Evolutionary conservation across 2,113 vertebrate species (phyloP), one percentile per base, ranked within the genome.

Genomic region (Bettongia penicillata): DNA sequence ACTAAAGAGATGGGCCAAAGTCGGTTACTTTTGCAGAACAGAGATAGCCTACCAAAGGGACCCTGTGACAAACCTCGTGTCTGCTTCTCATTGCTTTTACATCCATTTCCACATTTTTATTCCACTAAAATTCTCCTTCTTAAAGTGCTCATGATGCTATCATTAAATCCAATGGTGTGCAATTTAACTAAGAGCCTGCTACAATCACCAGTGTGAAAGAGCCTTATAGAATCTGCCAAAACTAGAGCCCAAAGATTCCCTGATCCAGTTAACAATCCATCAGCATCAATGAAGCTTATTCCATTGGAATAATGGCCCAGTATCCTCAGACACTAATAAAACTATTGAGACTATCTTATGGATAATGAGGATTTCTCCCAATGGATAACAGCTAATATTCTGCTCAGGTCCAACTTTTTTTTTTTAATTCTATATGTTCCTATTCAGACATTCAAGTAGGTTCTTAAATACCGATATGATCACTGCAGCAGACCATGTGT

Each of bases 141-240:
- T 97, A 96, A 97, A 98, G 95, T 93, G 91, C 68, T 97, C 12
- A 0, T 53, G 61, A 96, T 96, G 95, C 95, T 94, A 93, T 97
- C 96, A 98, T 94, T 98, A 98, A 43, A 97, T 97, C 92, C 97
- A 95, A 95, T 94, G 97, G 96, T 98, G 97, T 93, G 96, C 95
- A 98, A 98, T 98, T 97, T 96, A 98, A 52, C 97, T 97, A 97
- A 96, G 97, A 98, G 96, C 91, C 68, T 97, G 96, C 96, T 96
- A 93, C 48, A 61, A 94, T 95, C 95, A 97, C 93, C 25, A 91
- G 91, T 84, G 94, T 84, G 97, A 97, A 96, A 96, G 89, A 98
- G 97, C 97, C 97, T 97, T 98, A 96, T 95, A 47, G 92, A 96
- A 96, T 97, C 94, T 96, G 97, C 93, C 84, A 97, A 90, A 98